Base-by-base conservation (phyloP, 2,888 invertebrate species). In the Priocnemis perturbator region DNA sequence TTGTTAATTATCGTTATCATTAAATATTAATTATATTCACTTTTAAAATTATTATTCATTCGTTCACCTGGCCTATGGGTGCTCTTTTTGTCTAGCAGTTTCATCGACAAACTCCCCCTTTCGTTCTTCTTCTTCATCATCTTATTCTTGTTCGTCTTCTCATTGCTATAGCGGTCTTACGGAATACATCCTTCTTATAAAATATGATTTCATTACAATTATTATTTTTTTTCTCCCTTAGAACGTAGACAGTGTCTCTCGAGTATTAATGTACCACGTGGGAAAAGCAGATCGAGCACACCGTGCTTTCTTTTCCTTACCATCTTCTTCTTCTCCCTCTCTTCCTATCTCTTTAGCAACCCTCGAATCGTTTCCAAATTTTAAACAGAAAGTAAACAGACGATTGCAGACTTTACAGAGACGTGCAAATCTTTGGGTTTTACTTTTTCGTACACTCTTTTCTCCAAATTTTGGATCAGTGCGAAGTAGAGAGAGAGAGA, bases 151-250 rank as follows among this genome's bases (percentile, higher is more conserved):
- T 57, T 68, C 69, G 67, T 69, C 72, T 66, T 68, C 62, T 68
- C 81, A 77, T 79, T 79, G 77, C 81, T 84, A 81, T 82, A 82
- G 77, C 81, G 77, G 48, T 75, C 67, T 77, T 81, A 82, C 67
- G 79, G 81, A 82, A 80, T 84, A 85, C 77, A 81, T 77, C 78
- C 80, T 37, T 84, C 85, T 87, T 87, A 87, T 86, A 87, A 87
- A 87, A 87, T 87, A 86, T 86, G 76, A 82, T 85, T 85, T 86
- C 71, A 71, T 86, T 86, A 85, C 72, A 81, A 80, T 80, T 78
- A 81, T 69, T 67, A 60, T 72, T 73, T 64, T 62, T 70, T 78
- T 79, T 72, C 78, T 79, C 74, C 71, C 79, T 80, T 81, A 82
- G 71, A 84, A 84, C 71, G 59, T 81, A 82, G 77, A 83, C 76